These are phyloP conservation scores for Ascidia mentula DNA, from an alignment of 23 tunicate genomes.

Conservation along the genomic window DNA sequence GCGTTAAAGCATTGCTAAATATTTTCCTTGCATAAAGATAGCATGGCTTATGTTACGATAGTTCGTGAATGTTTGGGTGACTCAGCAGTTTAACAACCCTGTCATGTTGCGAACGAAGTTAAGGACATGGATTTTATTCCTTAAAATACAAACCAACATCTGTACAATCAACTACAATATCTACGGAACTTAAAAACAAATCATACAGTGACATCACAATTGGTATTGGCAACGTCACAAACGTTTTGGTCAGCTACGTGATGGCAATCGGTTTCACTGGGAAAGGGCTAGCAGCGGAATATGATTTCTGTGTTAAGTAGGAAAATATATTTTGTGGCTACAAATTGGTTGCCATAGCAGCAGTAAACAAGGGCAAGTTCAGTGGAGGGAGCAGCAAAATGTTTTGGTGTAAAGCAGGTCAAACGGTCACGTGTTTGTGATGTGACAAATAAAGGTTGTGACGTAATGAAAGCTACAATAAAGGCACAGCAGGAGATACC, in stretches of 20 bases:
- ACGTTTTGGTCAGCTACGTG: not conserved
- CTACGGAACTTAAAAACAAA: not conserved
- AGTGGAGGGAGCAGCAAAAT: not conserved
- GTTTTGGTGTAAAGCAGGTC: not conserved
- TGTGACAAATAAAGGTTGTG: not conserved
- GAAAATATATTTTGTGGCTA: not conserved
- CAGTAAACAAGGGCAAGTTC: not conserved
- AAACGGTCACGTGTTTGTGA: not conserved
- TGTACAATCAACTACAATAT: no score
- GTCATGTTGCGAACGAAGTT: no score
- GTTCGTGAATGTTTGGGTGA: no score
- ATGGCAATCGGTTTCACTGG: not conserved
- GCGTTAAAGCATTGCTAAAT: no score
- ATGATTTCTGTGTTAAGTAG: not conserved
- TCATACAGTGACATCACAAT: constrained; percentile 24
- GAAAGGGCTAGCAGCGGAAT: not conserved
- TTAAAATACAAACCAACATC: no score
- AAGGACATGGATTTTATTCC: no score
- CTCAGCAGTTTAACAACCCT: no score
- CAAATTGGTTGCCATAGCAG: not conserved
- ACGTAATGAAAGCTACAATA: constrained; percentile 8
- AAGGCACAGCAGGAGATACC: constrained; percentile 17
- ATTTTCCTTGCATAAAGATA: no score
- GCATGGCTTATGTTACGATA: no score
- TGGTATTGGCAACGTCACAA: constrained; percentile 27